phyloP scores from a whole-genome alignment of 2,113 vertebrate species.

The Labrus mixtus region DNA sequence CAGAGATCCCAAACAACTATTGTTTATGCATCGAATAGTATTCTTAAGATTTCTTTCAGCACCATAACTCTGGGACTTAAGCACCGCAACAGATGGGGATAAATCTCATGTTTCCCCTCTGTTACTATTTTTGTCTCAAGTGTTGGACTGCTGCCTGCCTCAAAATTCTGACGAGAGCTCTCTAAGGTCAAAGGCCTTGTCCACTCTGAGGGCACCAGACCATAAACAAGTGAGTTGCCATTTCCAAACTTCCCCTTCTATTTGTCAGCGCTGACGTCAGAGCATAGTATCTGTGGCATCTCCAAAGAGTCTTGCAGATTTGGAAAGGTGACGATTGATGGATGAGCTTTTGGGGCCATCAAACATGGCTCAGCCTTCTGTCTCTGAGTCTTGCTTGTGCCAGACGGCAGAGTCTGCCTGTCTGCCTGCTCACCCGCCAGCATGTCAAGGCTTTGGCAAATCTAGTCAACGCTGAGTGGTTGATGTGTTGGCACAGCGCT shows the following conservation, averaged over 20 bases:
- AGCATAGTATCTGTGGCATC: slow-evolving; percentile 65
- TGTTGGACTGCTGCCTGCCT: slow-evolving; percentile 68
- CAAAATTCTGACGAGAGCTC: slow-evolving; percentile 50
- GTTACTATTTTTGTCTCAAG: slow-evolving; percentile 73
- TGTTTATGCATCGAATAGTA: slow-evolving; percentile 54
- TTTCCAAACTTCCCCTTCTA: slow-evolving; percentile 53
- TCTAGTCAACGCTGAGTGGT: slow-evolving; percentile 53
- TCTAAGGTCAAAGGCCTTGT: slow-evolving; percentile 69
- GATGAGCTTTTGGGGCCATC: slow-evolving; percentile 69
- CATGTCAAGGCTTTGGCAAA: slow-evolving; percentile 49
- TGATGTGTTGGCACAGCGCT: slow-evolving; percentile 35
- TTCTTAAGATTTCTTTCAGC: slow-evolving; percentile 66
- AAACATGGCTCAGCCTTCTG: slow-evolving; percentile 55
- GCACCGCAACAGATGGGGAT: slow-evolving; percentile 68
- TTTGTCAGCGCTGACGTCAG: slow-evolving; percentile 62
- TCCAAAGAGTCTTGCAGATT: slow-evolving; percentile 58
- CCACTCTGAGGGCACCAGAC: slow-evolving; percentile 49
- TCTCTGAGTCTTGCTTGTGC: slow-evolving; percentile 49
- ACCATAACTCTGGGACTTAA: slow-evolving; percentile 48
- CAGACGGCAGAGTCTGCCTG: slow-evolving; percentile 56
- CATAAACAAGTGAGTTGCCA: slow-evolving; percentile 66
- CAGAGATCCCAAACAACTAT: slow-evolving; percentile 36
- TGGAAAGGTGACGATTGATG: slow-evolving; percentile 72
- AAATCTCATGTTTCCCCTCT: slow-evolving; percentile 65
- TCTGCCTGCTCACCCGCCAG: slow-evolving; percentile 39